Conservation (phyloP, 2,797 vertebrate genomes). For the Oreonectes daqikongensis region DNA sequence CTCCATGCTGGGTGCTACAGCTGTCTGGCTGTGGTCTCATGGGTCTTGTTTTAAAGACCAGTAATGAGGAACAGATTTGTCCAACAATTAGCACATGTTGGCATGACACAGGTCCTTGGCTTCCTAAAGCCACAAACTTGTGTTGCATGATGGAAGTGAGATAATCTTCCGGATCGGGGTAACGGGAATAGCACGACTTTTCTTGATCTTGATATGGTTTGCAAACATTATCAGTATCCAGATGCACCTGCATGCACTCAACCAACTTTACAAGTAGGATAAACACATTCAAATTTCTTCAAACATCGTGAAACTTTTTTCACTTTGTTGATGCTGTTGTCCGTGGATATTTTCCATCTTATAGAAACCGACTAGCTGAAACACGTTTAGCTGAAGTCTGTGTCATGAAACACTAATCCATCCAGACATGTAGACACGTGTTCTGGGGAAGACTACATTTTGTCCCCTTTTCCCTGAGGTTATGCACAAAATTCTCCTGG, state of each 20-base stretch:
- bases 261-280: background rate
- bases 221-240: background rate
- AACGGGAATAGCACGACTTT: background rate
- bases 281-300: too few relatives aligned
- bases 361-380: background rate
- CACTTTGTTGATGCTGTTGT: conserved; percentile 13
- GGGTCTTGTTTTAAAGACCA: conserved; percentile 19
- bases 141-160: background rate
- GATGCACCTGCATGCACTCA: background rate
- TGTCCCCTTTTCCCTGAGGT: background rate
- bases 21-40: conserved; percentile 3
- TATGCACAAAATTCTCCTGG: background rate
- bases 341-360: conserved; percentile 23
- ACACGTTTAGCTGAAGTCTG: background rate
- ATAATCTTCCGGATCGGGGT: background rate
- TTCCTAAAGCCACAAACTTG: conserved; percentile 4
- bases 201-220: background rate
- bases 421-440: conserved; percentile 11
- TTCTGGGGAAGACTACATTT: background rate
- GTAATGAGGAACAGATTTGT: conserved; percentile 45
- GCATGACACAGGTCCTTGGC: background rate
- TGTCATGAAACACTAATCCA: background rate
- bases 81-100: conserved; percentile 26
- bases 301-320: too few relatives aligned
- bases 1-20: conserved; percentile 23